Percentiles rank a stretch among this genome's conserved stretches.
Evolutionary conservation across 2,113 vertebrate species (phyloP).

Genomic region (Baryphthengus martii): DNA sequence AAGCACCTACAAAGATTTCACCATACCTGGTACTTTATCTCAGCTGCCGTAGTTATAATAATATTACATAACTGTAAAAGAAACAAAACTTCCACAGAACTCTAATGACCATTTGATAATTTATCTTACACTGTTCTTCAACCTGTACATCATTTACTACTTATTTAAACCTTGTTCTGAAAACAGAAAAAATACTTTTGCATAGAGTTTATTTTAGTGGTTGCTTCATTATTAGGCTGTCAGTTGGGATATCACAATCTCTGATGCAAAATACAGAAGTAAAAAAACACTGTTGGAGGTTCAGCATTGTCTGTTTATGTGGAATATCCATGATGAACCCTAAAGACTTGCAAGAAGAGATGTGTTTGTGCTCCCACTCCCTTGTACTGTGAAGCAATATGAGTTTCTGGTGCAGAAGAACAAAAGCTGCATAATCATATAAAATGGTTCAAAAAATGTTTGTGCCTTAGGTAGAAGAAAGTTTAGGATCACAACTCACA

Average conservation of each 20-base stretch:
- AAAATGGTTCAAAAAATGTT: neutral
- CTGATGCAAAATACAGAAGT: neutral
- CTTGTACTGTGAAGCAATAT: neutral
- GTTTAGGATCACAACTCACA: neutral
- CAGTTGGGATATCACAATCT: neutral
- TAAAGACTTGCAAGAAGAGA: neutral
- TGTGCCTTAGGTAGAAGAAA: neutral
- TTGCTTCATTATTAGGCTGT: neutral
- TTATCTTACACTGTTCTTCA: neutral
- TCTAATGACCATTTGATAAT: neutral
- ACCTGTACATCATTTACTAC: neutral
- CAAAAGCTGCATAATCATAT: neutral
- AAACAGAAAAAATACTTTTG: neutral
- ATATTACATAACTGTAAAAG: neutral
- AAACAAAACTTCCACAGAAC: neutral
- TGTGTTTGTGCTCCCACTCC: neutral
- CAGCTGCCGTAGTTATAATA: neutral
- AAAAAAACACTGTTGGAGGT: neutral
- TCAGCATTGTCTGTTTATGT: neutral
- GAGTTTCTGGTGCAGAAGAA: neutral
- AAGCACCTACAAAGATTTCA: neutral
- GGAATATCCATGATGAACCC: neutral
- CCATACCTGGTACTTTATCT: neutral
- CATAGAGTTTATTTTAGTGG: neutral
- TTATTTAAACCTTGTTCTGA: neutral